Base-by-base conservation (phyloP, 1,140 invertebrate genomes). In the Andrena cerasifolii region DNA sequence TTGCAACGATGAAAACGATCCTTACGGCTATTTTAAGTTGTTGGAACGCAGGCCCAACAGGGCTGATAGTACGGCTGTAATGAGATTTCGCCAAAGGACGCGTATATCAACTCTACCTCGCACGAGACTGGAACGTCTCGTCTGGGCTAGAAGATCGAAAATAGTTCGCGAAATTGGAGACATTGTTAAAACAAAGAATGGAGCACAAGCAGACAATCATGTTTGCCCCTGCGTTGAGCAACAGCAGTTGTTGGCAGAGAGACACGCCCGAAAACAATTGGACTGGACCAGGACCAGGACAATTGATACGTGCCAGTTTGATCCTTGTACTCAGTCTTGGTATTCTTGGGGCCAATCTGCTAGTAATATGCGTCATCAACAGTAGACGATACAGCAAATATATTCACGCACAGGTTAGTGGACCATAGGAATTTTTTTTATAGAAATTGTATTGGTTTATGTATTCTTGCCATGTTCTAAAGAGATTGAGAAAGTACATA, bases 291-390 rank as follows among this genome's bases (percentile, higher is more conserved):
- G 94, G 95, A 45, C 91, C 95, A 14, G 95, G 94, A 7, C 95
- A 96, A 84, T 93, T 96, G 24, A 84, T 96, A 21, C 95, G 96
- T 84, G 96, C 96, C 0, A 90, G 95, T n/a, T 93, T 97, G 68
- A 96, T 97, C 80, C 93, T 97, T 49, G 87, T 95, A 2, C 91
- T 97, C 33, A 96, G 96, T 31, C 93, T 96, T 86, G 95, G 95
- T 16, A 96, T 97, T 70, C 94, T 97, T 21, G 94, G 94, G 12
- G 96, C 96, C 24, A 97, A 97, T 90, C 91, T 96, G 16, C 91
- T 97, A 58, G 94, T 97, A n/a, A 96, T 97, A 78, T 95, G 96
- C 79, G 96, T 97, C 21, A 94, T 97, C 83, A 97, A 97, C 90
- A 97, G 95, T 89, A 93, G 95, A 28, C 93, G 96, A 68, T 97